Evolutionary conservation across 1,140 invertebrate species (phyloP), one percentile per base, ranked within the genome.

Genomic region (Scaptomyza graminum): DNA sequence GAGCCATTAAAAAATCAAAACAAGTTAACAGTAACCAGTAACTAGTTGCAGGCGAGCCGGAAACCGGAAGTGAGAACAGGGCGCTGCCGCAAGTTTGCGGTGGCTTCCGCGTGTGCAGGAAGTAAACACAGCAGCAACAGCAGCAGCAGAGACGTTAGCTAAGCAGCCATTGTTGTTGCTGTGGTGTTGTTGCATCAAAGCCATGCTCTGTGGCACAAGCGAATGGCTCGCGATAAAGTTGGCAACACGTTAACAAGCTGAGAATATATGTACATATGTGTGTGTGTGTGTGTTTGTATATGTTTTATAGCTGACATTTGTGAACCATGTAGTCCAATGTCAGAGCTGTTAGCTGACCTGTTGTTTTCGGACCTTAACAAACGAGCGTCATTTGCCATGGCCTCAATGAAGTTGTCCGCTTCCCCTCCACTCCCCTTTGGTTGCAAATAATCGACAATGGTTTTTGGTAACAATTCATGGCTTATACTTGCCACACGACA

Each of bases 1-100:
- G 73, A 77, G 79, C 83, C 83, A 88, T 88, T 88, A 88, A 88
- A 88, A 88, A 88, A 88, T 88, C 83, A 88, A 88, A 88, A 88
- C 83, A 88, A 88, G 83, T 88, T 88, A 88, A 71, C 83, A 78
- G 83, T 60, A 63, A 79, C 73, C 67, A 76, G 31, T 34, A 34
- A 72, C 83, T 63, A 78, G 78, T 73, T 56, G 55, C 55, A 66
- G 71, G 70, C 66, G 31, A 77, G 52, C 64, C 76, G 79, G 83
- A 79, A 88, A 64, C 79, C 83, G 83, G 83, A 88, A 83, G 83
- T 76, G 76, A 88, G 66, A 88, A 79, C 84, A 88, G 79, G 73
- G 76, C 76, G 64, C 72, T 71, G 79, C 83, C 83, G 84, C 83
- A 88, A 88, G 83, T 88, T 88, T 87, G 83, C 66, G 82, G 82